A percentile compares a stretch with the other conserved stretches of the same genome.
Conservation (phyloP, 2,113 vertebrate species). For the Pluvialis apricaria region DNA sequence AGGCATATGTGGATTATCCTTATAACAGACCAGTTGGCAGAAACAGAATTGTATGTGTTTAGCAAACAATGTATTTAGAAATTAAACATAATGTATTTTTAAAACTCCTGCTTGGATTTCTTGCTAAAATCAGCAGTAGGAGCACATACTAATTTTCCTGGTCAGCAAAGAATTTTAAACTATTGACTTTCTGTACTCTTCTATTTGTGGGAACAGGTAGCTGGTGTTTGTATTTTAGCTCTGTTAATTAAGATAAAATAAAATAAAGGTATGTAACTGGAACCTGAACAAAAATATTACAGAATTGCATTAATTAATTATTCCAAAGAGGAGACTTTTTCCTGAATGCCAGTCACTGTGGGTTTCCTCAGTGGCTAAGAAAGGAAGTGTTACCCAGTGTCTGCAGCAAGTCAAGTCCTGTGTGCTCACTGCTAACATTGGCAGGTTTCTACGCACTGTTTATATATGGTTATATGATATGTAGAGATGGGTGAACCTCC, state of each 20-base stretch:
- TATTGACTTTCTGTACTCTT: slow-evolving; percentile 53
- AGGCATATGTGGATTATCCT: slow-evolving; percentile 41
- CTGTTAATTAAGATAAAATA: slow-evolving; percentile 48
- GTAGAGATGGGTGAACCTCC: slow-evolving; percentile 32
- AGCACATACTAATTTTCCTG: slow-evolving; percentile 52
- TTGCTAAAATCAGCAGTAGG: slow-evolving; percentile 54
- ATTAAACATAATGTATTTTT: slow-evolving; percentile 45
- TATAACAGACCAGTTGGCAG: slow-evolving; percentile 54
- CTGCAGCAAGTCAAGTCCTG: slow-evolving; percentile 53
- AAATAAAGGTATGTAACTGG: neutral
- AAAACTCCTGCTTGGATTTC: slow-evolving; percentile 40
- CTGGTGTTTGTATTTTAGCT: slow-evolving; percentile 56
- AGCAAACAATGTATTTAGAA: slow-evolving; percentile 69
- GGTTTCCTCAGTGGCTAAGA: slow-evolving; percentile 44
- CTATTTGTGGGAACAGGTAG: slow-evolving; percentile 52
- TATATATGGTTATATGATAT: neutral
- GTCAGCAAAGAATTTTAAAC: slow-evolving; percentile 53
- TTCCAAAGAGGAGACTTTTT: slow-evolving; percentile 49
- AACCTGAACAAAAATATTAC: slow-evolving; percentile 12
- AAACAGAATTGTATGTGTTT: slow-evolving; percentile 61
- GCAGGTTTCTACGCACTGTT: slow-evolving; percentile 40
- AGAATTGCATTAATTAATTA: slow-evolving; percentile 36
- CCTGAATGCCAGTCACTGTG: slow-evolving; percentile 31
- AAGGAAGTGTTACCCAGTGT: slow-evolving; percentile 56
- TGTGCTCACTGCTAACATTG: slow-evolving; percentile 1